Evolutionary conservation across 2,888 invertebrate species (phyloP).

Genomic region (Meliscaeva auricollis): DNA sequence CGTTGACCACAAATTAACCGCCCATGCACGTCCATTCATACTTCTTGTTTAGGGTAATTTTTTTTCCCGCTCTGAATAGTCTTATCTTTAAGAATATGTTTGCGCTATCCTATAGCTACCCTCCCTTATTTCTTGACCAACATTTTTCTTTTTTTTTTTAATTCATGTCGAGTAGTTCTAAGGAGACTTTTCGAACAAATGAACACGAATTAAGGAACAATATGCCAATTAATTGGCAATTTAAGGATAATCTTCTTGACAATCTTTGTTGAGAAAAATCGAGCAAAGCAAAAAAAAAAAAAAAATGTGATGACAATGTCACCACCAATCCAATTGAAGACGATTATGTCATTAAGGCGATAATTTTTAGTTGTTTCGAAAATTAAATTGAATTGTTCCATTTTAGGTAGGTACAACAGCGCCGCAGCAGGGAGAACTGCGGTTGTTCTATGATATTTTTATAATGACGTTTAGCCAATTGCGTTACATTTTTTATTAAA

Average conservation of each 20-base stretch:
- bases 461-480: too few relatives aligned
- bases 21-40: conserved; percentile 68
- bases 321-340: not conserved
- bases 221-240: conserved; percentile 71
- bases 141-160: conserved; percentile 10
- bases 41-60: conserved; percentile 71
- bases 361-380: not conserved
- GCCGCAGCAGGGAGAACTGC: too few relatives aligned
- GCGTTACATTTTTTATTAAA: too few relatives aligned
- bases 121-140: conserved; percentile 45
- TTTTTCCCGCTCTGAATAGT: conserved; percentile 5
- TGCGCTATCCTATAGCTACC: conserved; percentile 40
- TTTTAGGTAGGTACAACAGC: conserved; percentile 24
- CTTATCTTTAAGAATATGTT: conserved; percentile 59
- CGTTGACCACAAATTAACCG: conserved; percentile 74
- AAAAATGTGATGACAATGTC: not conserved
- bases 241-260: conserved; percentile 63
- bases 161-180: conserved; percentile 3
- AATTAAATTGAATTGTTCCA: not conserved
- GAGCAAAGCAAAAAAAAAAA: not conserved
- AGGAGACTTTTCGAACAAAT: conserved; percentile 65
- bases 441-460: too few relatives aligned
- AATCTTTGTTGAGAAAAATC: not conserved
- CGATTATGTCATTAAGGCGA: not conserved
- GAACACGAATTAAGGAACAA: conserved; percentile 64